Percentiles rank a stretch among this genome's conserved stretches.
Evolutionary conservation across 1,140 invertebrate genomes (phyloP).

Genomic region (Calosoma granatense): DNA sequence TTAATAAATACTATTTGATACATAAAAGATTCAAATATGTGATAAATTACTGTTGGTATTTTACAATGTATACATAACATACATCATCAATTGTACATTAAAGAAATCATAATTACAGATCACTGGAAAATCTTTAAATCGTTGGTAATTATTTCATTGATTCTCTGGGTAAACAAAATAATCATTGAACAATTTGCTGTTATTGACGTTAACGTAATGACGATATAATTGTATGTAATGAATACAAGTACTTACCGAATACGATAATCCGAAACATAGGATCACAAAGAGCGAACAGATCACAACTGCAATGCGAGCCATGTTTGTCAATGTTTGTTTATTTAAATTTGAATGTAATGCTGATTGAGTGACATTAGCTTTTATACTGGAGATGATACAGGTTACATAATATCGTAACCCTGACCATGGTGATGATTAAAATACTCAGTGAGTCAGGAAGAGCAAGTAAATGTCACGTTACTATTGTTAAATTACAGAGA

Average conservation of each 20-base stretch:
- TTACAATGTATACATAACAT: too few species aligned
- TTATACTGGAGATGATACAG: background rate
- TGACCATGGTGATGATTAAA: background rate
- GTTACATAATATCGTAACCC: background rate
- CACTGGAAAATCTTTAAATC: too few species aligned
- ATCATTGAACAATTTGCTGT: too few species aligned
- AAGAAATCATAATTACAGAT: too few species aligned
- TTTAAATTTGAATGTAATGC: too few species aligned
- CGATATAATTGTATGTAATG: background rate
- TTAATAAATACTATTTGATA: too few species aligned
- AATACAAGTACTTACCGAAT: background rate
- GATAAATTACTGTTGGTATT: too few species aligned
- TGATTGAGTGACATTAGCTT: background rate
- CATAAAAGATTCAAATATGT: too few species aligned
- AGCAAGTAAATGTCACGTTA: background rate
- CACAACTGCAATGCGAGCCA: background rate
- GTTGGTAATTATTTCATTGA: too few species aligned
- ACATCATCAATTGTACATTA: too few species aligned
- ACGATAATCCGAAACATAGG: background rate
- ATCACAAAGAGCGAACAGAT: background rate
- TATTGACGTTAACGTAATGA: too few species aligned
- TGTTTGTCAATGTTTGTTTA: background rate
- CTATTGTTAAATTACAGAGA: background rate
- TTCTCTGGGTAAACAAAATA: background rate
- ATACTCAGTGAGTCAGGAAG: background rate